Evolutionary conservation across 2,888 invertebrate species (phyloP).

Genomic region (Ornithoptera alexandrae): DNA sequence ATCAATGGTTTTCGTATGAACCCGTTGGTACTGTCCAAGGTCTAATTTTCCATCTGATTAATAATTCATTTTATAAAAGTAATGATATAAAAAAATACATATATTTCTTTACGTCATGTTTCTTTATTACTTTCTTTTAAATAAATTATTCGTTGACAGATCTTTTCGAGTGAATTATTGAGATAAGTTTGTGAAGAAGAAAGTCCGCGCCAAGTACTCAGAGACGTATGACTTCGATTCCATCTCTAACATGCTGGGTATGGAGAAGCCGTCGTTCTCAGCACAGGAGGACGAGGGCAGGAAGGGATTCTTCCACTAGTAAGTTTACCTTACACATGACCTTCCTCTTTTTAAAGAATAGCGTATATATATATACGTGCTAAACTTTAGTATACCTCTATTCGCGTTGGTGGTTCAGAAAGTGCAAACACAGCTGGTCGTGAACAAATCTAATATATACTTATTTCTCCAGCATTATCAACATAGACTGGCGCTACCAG

Average conservation of each 20-base stretch:
- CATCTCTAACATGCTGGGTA: slow-evolving; percentile 96
- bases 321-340: slow-evolving; percentile 56
- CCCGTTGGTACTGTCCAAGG: no score
- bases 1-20: no score
- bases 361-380: no score
- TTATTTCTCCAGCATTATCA: slow-evolving; percentile 83
- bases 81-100: no score
- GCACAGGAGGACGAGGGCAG: slow-evolving; percentile 89
- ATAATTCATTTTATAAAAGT: no score
- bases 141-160: slow-evolving; percentile 60
- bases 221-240: slow-evolving; percentile 98
- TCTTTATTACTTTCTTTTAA: background rate
- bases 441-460: background rate
- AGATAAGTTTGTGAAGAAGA: slow-evolving; percentile 99
- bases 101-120: no score
- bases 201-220: slow-evolving; percentile 95
- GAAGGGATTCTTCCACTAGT: slow-evolving; percentile 89
- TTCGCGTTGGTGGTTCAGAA: no score
- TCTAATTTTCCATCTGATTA: no score
- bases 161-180: slow-evolving; percentile 99
- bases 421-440: no score
- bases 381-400: no score
- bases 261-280: slow-evolving; percentile 96
- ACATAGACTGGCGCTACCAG: slow-evolving; percentile 98
- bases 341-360: no score